Evolutionary conservation across 2,888 invertebrate species (phyloP).

Genomic region (Xanthia icteritia): DNA sequence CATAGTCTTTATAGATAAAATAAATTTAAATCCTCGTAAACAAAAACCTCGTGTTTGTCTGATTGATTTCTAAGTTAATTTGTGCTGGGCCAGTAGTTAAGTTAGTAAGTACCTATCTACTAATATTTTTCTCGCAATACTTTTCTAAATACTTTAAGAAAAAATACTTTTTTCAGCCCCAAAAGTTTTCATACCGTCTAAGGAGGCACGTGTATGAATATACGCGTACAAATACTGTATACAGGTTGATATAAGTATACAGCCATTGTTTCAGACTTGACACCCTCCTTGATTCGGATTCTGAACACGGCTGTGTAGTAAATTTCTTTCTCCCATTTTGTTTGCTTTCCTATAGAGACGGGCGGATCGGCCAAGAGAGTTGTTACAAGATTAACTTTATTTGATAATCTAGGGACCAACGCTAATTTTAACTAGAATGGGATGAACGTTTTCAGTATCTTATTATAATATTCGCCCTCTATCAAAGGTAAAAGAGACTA

Average conservation of each 20-base stretch:
- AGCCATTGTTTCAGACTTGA: conserved; percentile 51
- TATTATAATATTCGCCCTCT: conserved; percentile 2
- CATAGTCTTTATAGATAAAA: neutral
- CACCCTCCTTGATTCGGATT: conserved; percentile 59
- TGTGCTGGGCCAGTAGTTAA: too few species aligned
- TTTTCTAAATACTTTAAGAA: neutral
- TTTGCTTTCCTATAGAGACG: conserved; percentile 60
- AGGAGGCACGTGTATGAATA: conserved; percentile 2
- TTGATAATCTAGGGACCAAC: conserved; percentile 50
- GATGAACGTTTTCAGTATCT: neutral
- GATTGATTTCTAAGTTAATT: neutral
- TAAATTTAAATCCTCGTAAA: neutral
- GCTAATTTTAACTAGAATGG: conserved; percentile 35
- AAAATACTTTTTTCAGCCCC: neutral
- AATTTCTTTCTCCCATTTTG: conserved; percentile 63
- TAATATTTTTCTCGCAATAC: neutral
- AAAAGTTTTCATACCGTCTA: conserved; percentile 3
- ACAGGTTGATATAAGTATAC: conserved; percentile 24
- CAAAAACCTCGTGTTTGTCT: neutral
- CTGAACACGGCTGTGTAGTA: conserved; percentile 63
- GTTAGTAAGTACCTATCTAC: too few species aligned
- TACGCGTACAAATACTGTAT: conserved; percentile 20
- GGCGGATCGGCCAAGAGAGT: conserved; percentile 48
- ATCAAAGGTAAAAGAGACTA: neutral
- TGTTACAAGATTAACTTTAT: conserved; percentile 62